Evolutionary conservation across 2,888 invertebrate species (phyloP), one percentile per base, ranked within the genome.

Genomic region (Tupiocoris notatus): DNA sequence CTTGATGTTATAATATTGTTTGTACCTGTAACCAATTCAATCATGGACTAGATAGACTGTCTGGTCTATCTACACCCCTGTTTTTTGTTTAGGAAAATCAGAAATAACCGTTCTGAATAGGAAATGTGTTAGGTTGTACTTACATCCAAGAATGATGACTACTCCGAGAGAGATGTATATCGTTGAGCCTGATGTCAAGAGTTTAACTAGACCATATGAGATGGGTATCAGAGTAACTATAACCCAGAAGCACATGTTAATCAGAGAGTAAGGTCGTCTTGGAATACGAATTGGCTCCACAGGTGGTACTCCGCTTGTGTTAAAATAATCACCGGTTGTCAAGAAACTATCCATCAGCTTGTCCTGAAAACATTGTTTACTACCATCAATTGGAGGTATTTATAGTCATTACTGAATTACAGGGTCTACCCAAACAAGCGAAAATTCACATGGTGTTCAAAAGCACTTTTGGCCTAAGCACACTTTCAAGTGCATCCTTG

Each of bases 301-400:
- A 81, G 88, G 87, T 79, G 88, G 86, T 3, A 92, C 87, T 1
- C 92, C 93, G 2, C 92, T 92, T 62, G 90, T 89, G 68, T 87
- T 85, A 83, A 93, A 93, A 84, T 92, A 94, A 83, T 92, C 91
- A 16, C 94, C 94, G 1, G 91, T 91, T 82, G 89, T 87, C 18
- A 88, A 80, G 82, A 91, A 92, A 78, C 92, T 92, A 20, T 91
- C 91, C 81, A 88, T 87, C 87, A 92, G 86, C 84, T 88, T 88
- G 83, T 92, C 92, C 91, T 91, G 63, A 67, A 74, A 56, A 23
- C 12, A 39, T 7, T 39, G 3, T 39, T 39, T 39, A 39, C 39
- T 39, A 7, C 39, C 39, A 39, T 39, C 12, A 39, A 39, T 7
- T 39, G 39, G 39, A 39, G 12, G 39, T 39, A 39, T 39, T 39